Base-by-base conservation (phyloP, 1,140 invertebrate genomes). In the Zaprionus davidi region DNA sequence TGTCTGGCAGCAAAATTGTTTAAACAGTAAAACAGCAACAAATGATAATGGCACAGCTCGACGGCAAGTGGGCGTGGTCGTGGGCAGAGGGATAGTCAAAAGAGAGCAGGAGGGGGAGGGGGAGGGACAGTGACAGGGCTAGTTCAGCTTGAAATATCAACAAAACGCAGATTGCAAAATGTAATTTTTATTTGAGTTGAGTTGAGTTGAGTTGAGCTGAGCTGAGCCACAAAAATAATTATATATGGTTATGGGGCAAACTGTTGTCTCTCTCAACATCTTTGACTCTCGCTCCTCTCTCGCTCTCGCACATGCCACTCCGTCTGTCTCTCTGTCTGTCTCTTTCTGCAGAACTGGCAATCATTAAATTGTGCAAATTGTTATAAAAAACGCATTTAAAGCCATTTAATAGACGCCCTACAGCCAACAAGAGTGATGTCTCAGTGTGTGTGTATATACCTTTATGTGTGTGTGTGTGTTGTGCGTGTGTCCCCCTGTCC, bases 361-460 rank as follows among this genome's bases (percentile, higher is more conserved):
- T 77, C 82, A 81, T 76, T 79, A 86, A 76, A 86, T 79, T 80
- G 74, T 80, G 79, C 68, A 75, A 88, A 87, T 88, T 88, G 78
- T 84, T 88, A 81, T 83, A 81, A 76, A 81, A 71, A 87, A 81
- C 79, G 85, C 71, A 83, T 90, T 88, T 81, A 84, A 81, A 70
- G 66, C 59, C 69, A 69, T 75, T 87, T 80, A 74, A 79, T 86
- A 84, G 77, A 66, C 59, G 80, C 76, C 72, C 65, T 59, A 65
- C 7, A 63, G 79, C 60, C 26, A 58, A 41, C 26, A 51, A 46
- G 56, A 59, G 73, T 31, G 28, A 31, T 34, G 56, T 44, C 22
- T 34, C 11, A 13, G 20, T 51, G 28, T 31, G 41, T 34, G 4
- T 34, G 12, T 17, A 20, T 17, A 20, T 64, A n/a, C 13, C 12